Conservation (phyloP, 2,797 vertebrate species). For the Pagetopsis macropterus region DNA sequence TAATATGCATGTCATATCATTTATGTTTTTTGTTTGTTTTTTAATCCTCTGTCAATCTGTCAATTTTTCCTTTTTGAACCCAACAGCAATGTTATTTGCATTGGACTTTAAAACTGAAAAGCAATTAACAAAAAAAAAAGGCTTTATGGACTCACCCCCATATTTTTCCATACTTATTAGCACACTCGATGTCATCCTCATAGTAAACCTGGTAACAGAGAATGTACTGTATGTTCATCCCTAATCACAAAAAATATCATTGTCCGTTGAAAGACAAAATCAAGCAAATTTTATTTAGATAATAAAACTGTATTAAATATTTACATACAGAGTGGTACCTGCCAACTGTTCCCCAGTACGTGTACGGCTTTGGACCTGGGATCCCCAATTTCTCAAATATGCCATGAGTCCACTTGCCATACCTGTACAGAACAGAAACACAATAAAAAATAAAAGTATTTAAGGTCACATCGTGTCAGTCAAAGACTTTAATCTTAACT, state of each 20-base stretch:
- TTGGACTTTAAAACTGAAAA: too few relatives aligned
- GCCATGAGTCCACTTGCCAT: constrained; percentile 71
- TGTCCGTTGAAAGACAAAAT: background rate
- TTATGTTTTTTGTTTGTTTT: too few relatives aligned
- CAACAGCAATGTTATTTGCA: too few relatives aligned
- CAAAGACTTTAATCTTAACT: background rate
- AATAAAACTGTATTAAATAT: background rate
- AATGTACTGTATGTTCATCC: background rate
- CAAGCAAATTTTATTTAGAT: background rate
- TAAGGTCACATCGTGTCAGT: background rate
- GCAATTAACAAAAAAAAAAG: too few relatives aligned
- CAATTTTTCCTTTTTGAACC: too few relatives aligned
- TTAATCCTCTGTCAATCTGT: too few relatives aligned
- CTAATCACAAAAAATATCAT: background rate
- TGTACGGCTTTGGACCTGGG: constrained; percentile 70
- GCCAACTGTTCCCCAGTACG: constrained; percentile 74
- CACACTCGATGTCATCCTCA: constrained; percentile 24
- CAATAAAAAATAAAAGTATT: background rate
- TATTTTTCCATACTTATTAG: constrained; percentile 63
- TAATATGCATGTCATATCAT: too few relatives aligned
- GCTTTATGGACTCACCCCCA: constrained; percentile 68
- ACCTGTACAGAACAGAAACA: constrained; percentile 62
- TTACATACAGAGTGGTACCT: constrained; percentile 50
- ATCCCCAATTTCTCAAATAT: constrained; percentile 83
- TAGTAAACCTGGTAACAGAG: constrained; percentile 62